Conservation (phyloP, 2,888 invertebrate species). For the Trissolcus brochymenae region DNA sequence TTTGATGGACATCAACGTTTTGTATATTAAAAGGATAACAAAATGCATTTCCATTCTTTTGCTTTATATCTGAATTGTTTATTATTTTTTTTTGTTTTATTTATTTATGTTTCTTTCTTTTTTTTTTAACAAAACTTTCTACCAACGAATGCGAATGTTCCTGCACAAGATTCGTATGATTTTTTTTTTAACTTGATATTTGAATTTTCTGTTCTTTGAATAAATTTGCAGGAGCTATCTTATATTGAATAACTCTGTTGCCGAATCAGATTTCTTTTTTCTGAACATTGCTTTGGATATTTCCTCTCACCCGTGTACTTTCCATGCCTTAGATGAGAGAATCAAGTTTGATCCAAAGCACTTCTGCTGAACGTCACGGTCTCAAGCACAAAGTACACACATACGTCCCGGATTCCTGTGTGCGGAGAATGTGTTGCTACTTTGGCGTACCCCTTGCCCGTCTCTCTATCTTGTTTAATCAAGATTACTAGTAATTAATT, state of each 20-base stretch:
- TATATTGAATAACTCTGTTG: conserved; percentile 21
- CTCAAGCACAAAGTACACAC: conserved; percentile 56
- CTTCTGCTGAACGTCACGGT: conserved; percentile 56
- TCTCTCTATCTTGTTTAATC: conserved; percentile 44
- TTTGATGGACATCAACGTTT: too few species aligned
- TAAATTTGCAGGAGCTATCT: conserved; percentile 23
- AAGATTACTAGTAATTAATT: conserved; percentile 49
- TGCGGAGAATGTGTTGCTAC: conserved; percentile 41
- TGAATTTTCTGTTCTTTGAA: conserved; percentile 14
- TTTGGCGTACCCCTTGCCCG: conserved; percentile 44
- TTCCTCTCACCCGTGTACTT: conserved; percentile 34
- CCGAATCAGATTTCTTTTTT: conserved; percentile 27
- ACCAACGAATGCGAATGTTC: background rate
- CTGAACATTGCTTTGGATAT: conserved; percentile 23
- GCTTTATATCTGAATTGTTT: background rate
- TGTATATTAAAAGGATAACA: too few species aligned
- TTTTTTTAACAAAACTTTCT: background rate
- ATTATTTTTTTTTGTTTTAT: background rate
- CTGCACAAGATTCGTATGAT: conserved; percentile 8
- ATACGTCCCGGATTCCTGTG: conserved; percentile 35
- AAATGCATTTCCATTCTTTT: background rate
- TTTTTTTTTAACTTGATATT: conserved; percentile 14
- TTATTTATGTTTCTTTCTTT: too few species aligned
- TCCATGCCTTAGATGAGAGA: conserved; percentile 56
- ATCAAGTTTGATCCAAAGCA: conserved; percentile 68